phyloP scores from a whole-genome alignment of 1,140 invertebrate genomes.

The Rhagoletis pomonella region DNA sequence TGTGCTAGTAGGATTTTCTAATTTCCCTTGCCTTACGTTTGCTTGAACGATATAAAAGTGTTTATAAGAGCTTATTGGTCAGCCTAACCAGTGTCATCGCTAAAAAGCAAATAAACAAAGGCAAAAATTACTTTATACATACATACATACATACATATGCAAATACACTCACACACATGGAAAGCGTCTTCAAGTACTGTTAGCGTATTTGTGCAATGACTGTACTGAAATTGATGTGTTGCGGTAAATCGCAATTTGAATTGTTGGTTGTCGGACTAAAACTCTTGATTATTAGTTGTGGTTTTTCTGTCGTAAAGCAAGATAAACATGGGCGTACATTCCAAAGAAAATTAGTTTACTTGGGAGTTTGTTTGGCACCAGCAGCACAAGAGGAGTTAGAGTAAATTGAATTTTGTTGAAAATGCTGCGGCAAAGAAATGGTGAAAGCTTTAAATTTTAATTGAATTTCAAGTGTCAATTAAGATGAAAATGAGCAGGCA shows the following conservation, averaged over 20 bases:
- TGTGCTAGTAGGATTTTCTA: neutral
- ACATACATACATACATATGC: neutral
- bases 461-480: too few species aligned
- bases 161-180: neutral
- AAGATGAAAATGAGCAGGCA: too few species aligned
- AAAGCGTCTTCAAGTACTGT: neutral
- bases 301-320: slow-evolving; percentile 10
- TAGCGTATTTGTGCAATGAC: neutral
- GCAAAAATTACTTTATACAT: neutral
- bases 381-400: neutral
- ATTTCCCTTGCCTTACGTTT: neutral
- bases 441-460: neutral
- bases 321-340: neutral
- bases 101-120: neutral
- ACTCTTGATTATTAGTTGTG: slow-evolving; percentile 40
- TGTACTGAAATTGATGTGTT: slow-evolving; percentile 33
- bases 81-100: neutral
- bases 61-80: neutral
- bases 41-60: neutral
- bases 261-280: slow-evolving; percentile 20
- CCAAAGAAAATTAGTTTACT: neutral
- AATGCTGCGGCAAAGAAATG: neutral
- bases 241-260: slow-evolving; percentile 44
- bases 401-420: neutral
- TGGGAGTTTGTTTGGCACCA: neutral